Evolutionary conservation across 2,888 invertebrate species (phyloP), one percentile per base, ranked within the genome.

Genomic region (Papilio demoleus): DNA sequence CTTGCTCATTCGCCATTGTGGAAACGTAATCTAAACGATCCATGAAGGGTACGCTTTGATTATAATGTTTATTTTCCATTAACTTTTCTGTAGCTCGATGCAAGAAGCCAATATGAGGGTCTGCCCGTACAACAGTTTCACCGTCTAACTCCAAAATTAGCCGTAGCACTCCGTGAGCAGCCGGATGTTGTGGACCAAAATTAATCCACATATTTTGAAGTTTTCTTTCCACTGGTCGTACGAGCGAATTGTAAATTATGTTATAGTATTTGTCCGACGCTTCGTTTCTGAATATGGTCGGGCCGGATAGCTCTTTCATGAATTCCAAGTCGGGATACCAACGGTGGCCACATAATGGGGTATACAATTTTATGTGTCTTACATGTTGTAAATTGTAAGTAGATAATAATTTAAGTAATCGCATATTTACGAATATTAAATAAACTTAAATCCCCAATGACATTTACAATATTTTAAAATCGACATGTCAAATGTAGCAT

Each of bases 1-100:
- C 93, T 78, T 96, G 95, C 85, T 98, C 98, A 79, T 97, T 97
- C 72, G 94, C 93, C 94, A 98, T 94, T 83, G 96, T 95, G 0
- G 97, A 97, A 0, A 97, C 96, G 81, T 98, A 98, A 82, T 98
- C 98, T 31, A 97, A 87, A 4, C 97, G 95, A 86, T 98, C 98
- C 86, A 98, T 96, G 83, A 95, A 98, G 0, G 97, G 98, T 70
- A 98, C 79, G 0, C 94, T 96, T 90, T 97, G 97, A 8, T 94
- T 92, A 84, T 97, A 98, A 34, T 97, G 97, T 87, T 97, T 98
- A 84, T 96, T 92, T 87, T 98, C 98, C 81, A 97, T 97, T 6
- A 98, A 90, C 86, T 98, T 98, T 84, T 98, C 98, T 0, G 97
- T 97, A 40, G 96, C 98, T 75, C 98, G 94, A 85, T 98, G 98